Evolutionary conservation across 2,888 invertebrate species (phyloP).

Genomic region (Synergus laeviventris): DNA sequence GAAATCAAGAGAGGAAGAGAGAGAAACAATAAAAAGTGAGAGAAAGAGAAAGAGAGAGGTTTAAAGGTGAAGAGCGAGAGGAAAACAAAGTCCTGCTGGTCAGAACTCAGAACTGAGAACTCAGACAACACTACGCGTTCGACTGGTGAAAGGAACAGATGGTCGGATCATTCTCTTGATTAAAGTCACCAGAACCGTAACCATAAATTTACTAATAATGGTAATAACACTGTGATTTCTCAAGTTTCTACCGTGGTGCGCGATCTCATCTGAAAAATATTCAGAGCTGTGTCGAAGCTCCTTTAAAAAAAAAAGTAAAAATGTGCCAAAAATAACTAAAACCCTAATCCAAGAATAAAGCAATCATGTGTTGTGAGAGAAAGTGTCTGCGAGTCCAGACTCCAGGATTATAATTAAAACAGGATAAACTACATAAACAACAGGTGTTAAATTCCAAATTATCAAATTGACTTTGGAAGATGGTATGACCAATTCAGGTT

Average conservation of each 20-base stretch:
- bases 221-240: not conserved
- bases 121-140: conserved; percentile 62
- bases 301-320: not conserved
- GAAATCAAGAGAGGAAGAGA: conserved; percentile 51
- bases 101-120: too few relatives aligned
- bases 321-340: not conserved
- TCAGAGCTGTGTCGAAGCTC: not conserved
- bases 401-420: conserved; percentile 7
- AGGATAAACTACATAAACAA: not conserved
- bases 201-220: not conserved
- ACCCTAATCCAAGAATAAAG: not conserved
- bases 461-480: not conserved
- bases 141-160: conserved; percentile 73
- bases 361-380: conserved; percentile 5
- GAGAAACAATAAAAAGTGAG: conserved; percentile 48
- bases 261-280: not conserved
- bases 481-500: not conserved
- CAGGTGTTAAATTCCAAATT: not conserved
- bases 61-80: conserved; percentile 46
- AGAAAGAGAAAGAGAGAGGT: conserved; percentile 39
- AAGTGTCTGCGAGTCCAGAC: not conserved
- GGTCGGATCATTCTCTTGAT: conserved; percentile 50
- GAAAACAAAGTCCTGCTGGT: conserved; percentile 41
- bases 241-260: not conserved
- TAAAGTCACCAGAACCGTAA: not conserved